Conservation (phyloP, 30 jellyfish, hydroid and myxozoan species). For the Morbakka virulenta region DNA sequence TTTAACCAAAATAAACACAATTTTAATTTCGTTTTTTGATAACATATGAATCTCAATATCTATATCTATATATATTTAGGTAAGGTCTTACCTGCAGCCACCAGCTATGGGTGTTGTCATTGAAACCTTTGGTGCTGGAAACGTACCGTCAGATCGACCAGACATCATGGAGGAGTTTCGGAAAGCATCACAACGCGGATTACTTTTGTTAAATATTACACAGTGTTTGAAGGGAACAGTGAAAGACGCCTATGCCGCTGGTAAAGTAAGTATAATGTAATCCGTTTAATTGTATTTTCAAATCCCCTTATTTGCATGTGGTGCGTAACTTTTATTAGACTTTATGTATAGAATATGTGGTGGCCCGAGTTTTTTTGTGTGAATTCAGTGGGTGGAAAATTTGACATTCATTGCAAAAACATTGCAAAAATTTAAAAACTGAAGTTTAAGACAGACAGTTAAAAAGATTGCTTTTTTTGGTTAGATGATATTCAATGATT, state of each 20-base stretch:
- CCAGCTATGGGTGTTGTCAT: conserved; percentile 93
- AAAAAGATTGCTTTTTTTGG: no score
- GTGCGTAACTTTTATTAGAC: not conserved
- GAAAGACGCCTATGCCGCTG: conserved; percentile 94
- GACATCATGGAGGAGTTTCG: conserved; percentile 79
- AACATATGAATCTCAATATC: no score
- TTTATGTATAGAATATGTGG: not conserved
- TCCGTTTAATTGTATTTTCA: not conserved
- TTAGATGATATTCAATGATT: no score
- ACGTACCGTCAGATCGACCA: conserved; percentile 93
- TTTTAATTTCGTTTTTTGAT: no score
- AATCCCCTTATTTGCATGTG: not conserved
- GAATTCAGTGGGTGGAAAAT: not conserved
- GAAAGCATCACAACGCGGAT: conserved; percentile 77
- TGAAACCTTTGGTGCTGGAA: conserved; percentile 97
- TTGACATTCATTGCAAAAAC: no score
- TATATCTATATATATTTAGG: no score
- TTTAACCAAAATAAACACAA: no score
- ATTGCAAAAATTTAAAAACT: no score
- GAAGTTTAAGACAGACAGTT: no score
- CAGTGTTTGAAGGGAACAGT: conserved; percentile 91
- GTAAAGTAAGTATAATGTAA: conserved; percentile 45
- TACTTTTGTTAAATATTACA: conserved; percentile 72
- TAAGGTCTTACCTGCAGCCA: conserved; percentile 71
- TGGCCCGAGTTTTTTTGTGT: not conserved